Conservation (phyloP, 35 echinoderm and acorn worm genomes). For the Nesometra sesokonis region DNA sequence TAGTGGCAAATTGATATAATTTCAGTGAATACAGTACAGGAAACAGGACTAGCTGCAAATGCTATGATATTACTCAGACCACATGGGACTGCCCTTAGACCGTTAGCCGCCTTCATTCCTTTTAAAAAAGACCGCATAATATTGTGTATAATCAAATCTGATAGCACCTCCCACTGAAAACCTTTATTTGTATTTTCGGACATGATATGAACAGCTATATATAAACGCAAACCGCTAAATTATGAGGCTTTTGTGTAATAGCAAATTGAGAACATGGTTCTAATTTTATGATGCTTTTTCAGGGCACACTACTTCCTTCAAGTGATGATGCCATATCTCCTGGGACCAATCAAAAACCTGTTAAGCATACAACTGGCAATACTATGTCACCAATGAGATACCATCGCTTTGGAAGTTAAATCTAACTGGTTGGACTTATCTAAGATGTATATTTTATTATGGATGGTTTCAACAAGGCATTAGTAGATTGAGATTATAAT, state of each 20-base stretch:
- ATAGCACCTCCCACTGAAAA: background rate
- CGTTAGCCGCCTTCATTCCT: background rate
- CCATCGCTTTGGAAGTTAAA: background rate
- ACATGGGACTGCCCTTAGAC: background rate
- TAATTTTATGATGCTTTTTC: background rate
- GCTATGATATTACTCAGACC: background rate
- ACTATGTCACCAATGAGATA: background rate
- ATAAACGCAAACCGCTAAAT: background rate
- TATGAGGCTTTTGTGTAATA: too few relatives aligned
- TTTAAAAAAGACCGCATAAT: background rate
- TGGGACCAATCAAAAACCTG: background rate
- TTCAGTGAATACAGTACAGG: background rate
- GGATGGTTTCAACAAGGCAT: too few relatives aligned
- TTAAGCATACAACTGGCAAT: background rate
- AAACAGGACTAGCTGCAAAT: background rate
- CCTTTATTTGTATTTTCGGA: background rate
- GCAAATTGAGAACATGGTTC: background rate
- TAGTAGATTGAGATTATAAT: too few relatives aligned
- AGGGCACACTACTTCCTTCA: background rate
- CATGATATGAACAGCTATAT: background rate
- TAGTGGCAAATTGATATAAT: background rate
- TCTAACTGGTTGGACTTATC: background rate
- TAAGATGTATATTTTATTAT: too few relatives aligned
- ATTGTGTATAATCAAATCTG: background rate
- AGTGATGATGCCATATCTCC: background rate